phyloP scores from a whole-genome alignment of 2,113 vertebrate species.

The Centropus bengalensis region DNA sequence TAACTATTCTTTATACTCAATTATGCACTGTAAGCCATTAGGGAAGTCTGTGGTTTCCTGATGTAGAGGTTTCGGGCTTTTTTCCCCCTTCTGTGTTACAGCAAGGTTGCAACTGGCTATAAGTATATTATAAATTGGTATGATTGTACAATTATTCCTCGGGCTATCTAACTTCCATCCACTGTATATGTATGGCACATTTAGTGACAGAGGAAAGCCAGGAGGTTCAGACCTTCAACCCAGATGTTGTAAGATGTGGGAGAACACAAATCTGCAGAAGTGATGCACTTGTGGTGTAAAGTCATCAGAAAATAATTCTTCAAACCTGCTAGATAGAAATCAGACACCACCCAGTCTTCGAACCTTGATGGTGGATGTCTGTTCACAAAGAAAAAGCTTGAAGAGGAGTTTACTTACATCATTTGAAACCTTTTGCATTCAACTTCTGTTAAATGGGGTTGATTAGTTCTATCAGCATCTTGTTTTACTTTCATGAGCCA shows the following conservation, averaged over 20 bases:
- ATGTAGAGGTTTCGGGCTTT: neutral
- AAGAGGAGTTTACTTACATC: neutral
- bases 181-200: neutral
- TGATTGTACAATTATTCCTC: neutral
- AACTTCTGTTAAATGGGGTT: neutral
- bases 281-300: neutral
- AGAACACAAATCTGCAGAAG: neutral
- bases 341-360: neutral
- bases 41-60: slow-evolving; percentile 73
- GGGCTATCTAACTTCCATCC: neutral
- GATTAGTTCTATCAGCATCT: neutral
- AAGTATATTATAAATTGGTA: slow-evolving; percentile 8
- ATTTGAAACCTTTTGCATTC: neutral
- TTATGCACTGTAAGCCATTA: slow-evolving; percentile 69
- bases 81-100: neutral
- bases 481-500: neutral
- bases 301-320: neutral
- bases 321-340: neutral
- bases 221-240: neutral
- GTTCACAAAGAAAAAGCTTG: neutral
- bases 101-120: slow-evolving; percentile 29
- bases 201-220: neutral
- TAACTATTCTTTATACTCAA: slow-evolving; percentile 76
- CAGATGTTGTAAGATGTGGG: neutral
- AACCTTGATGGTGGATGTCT: neutral